Base-by-base conservation (phyloP, 2,888 invertebrate genomes). In the Nesidiocoris tenuis region DNA sequence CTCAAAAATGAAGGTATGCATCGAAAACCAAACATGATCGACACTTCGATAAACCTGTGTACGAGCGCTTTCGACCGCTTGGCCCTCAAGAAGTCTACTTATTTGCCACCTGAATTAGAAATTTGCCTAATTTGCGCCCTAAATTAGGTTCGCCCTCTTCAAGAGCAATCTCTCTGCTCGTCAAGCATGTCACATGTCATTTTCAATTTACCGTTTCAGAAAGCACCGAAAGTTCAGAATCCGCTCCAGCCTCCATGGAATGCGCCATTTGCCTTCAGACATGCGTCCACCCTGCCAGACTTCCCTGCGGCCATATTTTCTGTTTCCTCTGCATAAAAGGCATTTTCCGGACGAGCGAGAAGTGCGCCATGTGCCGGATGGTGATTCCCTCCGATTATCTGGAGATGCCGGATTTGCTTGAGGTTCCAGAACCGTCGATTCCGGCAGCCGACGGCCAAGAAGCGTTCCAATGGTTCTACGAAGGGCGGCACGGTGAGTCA, bases 291-390 rank as follows among this genome's bases (percentile, higher is more conserved):
- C 97, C 97, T n/a, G 93, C 96, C 0, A 89, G 91, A 82, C 86
- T 98, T 65, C 96, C 96, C 0, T 98, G 97, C 84, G 91, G 90
- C n/a, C 98, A 98, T 83, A 89, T 96, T 77, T 98, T 98, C 84
- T 98, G 97, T 84, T 98, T 94, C 83, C 87, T 98, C 3, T 98
- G 97, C 84, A 92, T 96, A 1, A 98, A 98, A 89, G 98, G 95
- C 80, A 89, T 95, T 81, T 90, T 92, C 1, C 91, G 93, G 82
- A 93, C 93, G 83, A 94, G 91, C 82, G 92, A 91, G 82, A 88
- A 90, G 80, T 97, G 97, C 87, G 96, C 97, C 0, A 92, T 97
- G 90, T 98, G 98, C 82, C 87, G 97, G 25, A 91, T 92, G 81
- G 91, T 90, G 82, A 95, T 97, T 78, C 96, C 96, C n/a, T 84